Evolutionary conservation across 2,888 invertebrate genomes (phyloP).

Genomic region (Gastrophysa polygoni): DNA sequence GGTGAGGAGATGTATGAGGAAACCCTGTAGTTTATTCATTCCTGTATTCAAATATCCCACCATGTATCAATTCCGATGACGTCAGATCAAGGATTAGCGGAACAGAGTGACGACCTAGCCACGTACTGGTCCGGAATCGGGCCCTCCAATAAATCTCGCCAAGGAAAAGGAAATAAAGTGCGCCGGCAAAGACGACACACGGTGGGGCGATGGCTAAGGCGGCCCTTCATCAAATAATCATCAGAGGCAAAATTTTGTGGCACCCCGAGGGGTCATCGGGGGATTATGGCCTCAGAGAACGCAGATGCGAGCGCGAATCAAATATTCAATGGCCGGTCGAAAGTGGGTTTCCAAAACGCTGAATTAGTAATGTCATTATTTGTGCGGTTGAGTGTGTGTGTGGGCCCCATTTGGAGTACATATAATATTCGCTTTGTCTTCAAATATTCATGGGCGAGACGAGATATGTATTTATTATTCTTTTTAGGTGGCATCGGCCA

Average conservation of each 20-base stretch:
- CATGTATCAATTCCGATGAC: too few relatives aligned
- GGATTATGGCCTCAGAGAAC: constrained; percentile 10
- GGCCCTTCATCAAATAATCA: constrained; percentile 16
- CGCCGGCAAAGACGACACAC: constrained; percentile 8
- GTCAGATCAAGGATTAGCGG: not conserved
- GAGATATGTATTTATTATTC: too few relatives aligned
- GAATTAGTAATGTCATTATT: not conserved
- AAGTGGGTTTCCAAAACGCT: not conserved
- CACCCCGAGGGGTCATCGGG: constrained; percentile 10
- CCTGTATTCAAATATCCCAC: too few relatives aligned
- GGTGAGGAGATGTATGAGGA: too few relatives aligned
- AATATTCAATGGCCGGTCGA: constrained; percentile 10
- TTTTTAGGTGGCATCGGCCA: too few relatives aligned
- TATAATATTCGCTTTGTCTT: too few relatives aligned
- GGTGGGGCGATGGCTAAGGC: not conserved
- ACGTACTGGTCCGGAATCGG: not conserved
- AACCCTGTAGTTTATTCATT: too few relatives aligned
- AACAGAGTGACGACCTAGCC: not conserved
- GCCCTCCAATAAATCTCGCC: constrained; percentile 10
- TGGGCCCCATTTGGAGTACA: not conserved
- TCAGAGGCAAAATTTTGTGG: constrained; percentile 13
- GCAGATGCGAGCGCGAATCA: constrained; percentile 9
- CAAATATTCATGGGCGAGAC: too few relatives aligned
- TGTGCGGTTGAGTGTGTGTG: not conserved
- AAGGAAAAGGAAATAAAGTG: constrained; percentile 5